A percentile compares a stretch with the other conserved stretches of the same genome.
These are phyloP conservation scores for Apostichopus californicus DNA, from an alignment of 35 echinoderm and acorn worm species.

Conservation along the genomic window DNA sequence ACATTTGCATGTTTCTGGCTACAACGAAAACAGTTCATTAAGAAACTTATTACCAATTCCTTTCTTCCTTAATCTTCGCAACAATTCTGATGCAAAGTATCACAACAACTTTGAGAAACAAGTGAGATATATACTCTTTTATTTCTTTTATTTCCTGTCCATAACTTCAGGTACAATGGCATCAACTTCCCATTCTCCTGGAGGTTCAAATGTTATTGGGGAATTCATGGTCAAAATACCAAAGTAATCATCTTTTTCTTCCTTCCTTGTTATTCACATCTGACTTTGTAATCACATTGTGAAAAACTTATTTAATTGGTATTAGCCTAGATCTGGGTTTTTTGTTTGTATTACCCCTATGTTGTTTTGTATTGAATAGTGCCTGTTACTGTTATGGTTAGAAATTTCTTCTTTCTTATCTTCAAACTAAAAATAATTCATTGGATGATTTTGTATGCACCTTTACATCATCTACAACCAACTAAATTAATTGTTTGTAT, in stretches of 20 bases:
- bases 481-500: too few species aligned
- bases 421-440: background rate
- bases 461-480: too few species aligned
- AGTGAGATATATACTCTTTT: background rate
- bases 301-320: background rate
- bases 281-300: background rate
- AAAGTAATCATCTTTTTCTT: conserved; percentile 3
- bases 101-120: background rate
- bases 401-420: background rate
- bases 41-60: too few species aligned
- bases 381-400: too few species aligned
- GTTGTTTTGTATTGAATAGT: too few species aligned
- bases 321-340: too few species aligned
- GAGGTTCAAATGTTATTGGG: background rate
- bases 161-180: background rate
- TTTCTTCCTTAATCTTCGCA: too few species aligned
- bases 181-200: conserved; percentile 7
- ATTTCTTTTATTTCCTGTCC: background rate
- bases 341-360: too few species aligned
- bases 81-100: background rate
- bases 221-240: conserved; percentile 37
- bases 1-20: too few species aligned
- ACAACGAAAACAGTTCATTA: too few species aligned
- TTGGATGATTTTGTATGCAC: background rate
- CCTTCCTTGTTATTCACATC: background rate